phyloP scores from a whole-genome alignment of 2,113 vertebrate genomes.

The Tragelaphus imberbis region DNA sequence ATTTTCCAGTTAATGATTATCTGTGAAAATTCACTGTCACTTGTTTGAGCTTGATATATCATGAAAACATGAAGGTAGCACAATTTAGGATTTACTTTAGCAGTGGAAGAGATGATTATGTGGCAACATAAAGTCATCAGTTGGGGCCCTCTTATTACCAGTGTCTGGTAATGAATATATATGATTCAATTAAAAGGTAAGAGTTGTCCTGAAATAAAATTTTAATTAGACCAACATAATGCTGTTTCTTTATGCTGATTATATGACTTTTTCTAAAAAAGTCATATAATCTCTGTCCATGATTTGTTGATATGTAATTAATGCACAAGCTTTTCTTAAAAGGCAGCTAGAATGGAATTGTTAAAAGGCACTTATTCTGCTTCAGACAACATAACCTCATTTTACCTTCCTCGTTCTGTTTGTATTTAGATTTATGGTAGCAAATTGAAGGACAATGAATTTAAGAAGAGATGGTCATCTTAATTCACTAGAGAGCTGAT shows the following conservation, averaged over 20 bases:
- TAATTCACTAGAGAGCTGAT: not conserved
- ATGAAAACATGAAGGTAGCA: not conserved
- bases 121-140: not conserved
- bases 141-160: not conserved
- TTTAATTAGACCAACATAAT: conserved; percentile 32
- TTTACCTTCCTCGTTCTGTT: not conserved
- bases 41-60: conserved; percentile 4
- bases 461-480: not conserved
- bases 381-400: not conserved
- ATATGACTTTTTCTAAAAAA: not conserved
- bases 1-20: not conserved
- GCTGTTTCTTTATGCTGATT: no score
- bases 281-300: not conserved
- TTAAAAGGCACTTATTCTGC: not conserved
- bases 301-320: conserved; percentile 18
- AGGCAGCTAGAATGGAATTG: not conserved
- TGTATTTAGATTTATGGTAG: not conserved
- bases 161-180: not conserved
- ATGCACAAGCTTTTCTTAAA: not conserved
- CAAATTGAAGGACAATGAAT: not conserved
- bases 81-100: not conserved
- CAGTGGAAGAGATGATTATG: not conserved
- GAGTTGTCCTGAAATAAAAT: not conserved
- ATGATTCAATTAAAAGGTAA: conserved; percentile 35
- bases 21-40: not conserved